Percentiles rank a stretch among this genome's conserved stretches.
Evolutionary conservation across 2,113 vertebrate genomes (phyloP).

Genomic region (Syngnathus typhle): DNA sequence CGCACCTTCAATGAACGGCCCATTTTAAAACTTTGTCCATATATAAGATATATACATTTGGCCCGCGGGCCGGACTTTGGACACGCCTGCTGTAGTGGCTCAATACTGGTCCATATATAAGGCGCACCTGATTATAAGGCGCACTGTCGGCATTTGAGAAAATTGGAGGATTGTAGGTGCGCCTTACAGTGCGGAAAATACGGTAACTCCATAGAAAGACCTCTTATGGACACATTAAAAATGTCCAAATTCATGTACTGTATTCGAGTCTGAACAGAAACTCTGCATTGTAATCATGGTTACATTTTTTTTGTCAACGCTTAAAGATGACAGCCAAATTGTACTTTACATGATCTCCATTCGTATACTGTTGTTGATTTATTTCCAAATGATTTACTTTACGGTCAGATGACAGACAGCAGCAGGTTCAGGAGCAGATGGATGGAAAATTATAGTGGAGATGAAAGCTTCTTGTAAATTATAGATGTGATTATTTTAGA

Average conservation of each 20-base stretch:
- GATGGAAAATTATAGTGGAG: slow-evolving; percentile 7
- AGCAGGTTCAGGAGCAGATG: slow-evolving; percentile 5
- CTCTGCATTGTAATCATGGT: background rate
- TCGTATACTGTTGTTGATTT: slow-evolving; percentile 29
- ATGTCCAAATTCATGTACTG: too few relatives aligned
- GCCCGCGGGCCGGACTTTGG: too few relatives aligned
- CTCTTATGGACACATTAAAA: background rate
- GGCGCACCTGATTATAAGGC: too few relatives aligned
- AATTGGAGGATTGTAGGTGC: too few relatives aligned
- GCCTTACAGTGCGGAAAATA: too few relatives aligned
- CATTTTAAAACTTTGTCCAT: too few relatives aligned
- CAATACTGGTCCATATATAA: too few relatives aligned
- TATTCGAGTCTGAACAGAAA: too few relatives aligned
- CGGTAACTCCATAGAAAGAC: background rate
- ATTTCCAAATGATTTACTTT: slow-evolving; percentile 28
- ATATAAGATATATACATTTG: too few relatives aligned
- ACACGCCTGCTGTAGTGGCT: too few relatives aligned
- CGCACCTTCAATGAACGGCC: too few relatives aligned
- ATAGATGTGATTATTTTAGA: background rate
- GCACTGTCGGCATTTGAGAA: too few relatives aligned
- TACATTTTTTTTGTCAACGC: background rate
- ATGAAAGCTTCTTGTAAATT: slow-evolving; percentile 22
- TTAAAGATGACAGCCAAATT: background rate
- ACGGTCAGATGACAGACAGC: slow-evolving; percentile 9
- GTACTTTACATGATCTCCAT: slow-evolving; percentile 32